phyloP scores from a whole-genome alignment of 1,140 invertebrate species.

The Prorops nasuta region DNA sequence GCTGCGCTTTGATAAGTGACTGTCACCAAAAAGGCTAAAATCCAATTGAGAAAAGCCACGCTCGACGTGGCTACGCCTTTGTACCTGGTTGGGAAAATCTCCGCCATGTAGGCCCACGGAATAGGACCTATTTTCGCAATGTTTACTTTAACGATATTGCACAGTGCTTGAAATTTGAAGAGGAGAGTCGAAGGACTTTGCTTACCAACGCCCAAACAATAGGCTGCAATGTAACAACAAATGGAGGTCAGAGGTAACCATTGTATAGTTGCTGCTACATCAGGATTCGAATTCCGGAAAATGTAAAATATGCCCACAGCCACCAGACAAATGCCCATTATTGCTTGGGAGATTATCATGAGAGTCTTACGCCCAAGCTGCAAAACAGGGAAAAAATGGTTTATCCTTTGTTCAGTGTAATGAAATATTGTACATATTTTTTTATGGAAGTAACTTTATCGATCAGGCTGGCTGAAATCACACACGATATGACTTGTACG shows the following conservation, averaged over 20 bases:
- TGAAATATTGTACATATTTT: not conserved
- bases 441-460: slow-evolving; percentile 50
- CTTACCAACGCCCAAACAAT: slow-evolving; percentile 58
- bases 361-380: slow-evolving; percentile 66
- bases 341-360: slow-evolving; percentile 64
- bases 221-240: slow-evolving; percentile 59
- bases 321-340: slow-evolving; percentile 65
- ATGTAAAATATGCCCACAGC: slow-evolving; percentile 67
- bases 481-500: slow-evolving; percentile 70
- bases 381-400: slow-evolving; percentile 5
- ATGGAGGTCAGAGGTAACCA: slow-evolving; percentile 59
- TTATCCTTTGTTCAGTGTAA: not conserved
- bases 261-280: slow-evolving; percentile 30
- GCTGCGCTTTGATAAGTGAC: slow-evolving; percentile 63
- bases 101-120: slow-evolving; percentile 67
- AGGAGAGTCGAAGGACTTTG: not conserved
- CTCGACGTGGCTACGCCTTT: slow-evolving; percentile 65
- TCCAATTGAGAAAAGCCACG: slow-evolving; percentile 68
- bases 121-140: slow-evolving; percentile 57
- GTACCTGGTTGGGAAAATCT: slow-evolving; percentile 65
- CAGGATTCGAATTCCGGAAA: slow-evolving; percentile 39
- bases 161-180: not conserved
- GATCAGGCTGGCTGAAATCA: slow-evolving; percentile 65
- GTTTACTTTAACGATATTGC: not conserved
- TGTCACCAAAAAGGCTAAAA: slow-evolving; percentile 68